phyloP scores from a whole-genome alignment of 2,797 vertebrate species.

The Menidia menidia region DNA sequence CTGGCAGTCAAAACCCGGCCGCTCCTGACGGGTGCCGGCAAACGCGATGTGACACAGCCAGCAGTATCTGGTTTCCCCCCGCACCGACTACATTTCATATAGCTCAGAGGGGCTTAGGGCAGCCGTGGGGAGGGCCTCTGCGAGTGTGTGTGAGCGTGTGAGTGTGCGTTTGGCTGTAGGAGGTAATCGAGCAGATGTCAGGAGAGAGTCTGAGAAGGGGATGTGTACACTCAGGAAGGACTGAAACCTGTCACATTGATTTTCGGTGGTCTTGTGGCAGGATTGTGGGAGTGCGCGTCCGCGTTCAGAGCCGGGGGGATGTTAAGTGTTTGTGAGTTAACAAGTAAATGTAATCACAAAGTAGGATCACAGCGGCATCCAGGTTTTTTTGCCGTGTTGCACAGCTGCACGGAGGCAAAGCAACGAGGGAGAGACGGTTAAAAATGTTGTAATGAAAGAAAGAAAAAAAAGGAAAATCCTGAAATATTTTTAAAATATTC shows the following conservation, averaged over 20 bases:
- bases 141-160: constrained; percentile 36
- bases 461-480: constrained; percentile 23
- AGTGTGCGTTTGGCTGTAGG: constrained; percentile 64
- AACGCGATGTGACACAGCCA: constrained; percentile 82
- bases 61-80: constrained; percentile 81
- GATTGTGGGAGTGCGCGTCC: constrained; percentile 29
- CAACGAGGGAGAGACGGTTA: constrained; percentile 10
- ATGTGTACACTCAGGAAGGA: constrained; percentile 80
- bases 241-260: constrained; percentile 84
- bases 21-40: constrained; percentile 73
- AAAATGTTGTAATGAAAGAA: constrained; percentile 6
- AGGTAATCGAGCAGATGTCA: constrained; percentile 84
- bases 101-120: constrained; percentile 81
- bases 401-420: neutral
- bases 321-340: constrained; percentile 43
- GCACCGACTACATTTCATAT: constrained; percentile 81
- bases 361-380: constrained; percentile 19
- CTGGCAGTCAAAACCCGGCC: constrained; percentile 77
- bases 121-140: constrained; percentile 63
- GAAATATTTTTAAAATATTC: constrained; percentile 28
- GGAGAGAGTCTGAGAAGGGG: constrained; percentile 78
- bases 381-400: constrained; percentile 4
- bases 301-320: constrained; percentile 39
- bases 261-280: constrained; percentile 66
- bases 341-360: constrained; percentile 50